These are phyloP conservation scores for Nesogale talazaci DNA, from an alignment of 2,113 vertebrate genomes.

Conservation along the genomic window DNA sequence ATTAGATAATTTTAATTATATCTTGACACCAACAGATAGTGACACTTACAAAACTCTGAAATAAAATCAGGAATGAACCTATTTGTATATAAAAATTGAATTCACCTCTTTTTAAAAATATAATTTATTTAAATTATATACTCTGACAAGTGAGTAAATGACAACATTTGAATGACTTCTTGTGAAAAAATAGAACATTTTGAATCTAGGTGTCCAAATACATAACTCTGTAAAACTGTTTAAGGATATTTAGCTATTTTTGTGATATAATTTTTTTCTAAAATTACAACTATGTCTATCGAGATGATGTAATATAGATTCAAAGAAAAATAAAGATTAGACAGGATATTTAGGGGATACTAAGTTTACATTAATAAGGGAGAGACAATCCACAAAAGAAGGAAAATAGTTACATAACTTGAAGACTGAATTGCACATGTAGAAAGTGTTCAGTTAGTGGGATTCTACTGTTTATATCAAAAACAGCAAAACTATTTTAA, in stretches of 20 bases:
- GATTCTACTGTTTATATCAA: not conserved
- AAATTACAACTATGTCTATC: not conserved
- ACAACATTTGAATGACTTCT: not conserved
- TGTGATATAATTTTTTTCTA: slow-evolving; percentile 28
- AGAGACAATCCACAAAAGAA: not conserved
- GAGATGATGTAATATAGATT: not conserved
- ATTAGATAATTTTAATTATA: not conserved
- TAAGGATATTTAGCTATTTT: not conserved
- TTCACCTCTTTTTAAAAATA: not conserved
- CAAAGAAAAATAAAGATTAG: not conserved
- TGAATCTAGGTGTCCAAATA: not conserved
- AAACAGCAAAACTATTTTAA: not conserved
- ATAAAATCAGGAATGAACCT: not conserved
- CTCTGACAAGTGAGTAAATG: not conserved
- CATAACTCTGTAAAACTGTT: not conserved
- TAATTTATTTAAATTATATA: not conserved
- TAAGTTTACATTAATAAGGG: not conserved
- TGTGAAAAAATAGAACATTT: not conserved
- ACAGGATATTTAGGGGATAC: not conserved
- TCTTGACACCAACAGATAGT: slow-evolving; percentile 14
- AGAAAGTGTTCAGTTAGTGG: not conserved
- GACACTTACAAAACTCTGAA: not conserved
- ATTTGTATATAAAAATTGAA: slow-evolving; percentile 3
- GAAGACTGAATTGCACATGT: not conserved
- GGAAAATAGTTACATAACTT: not conserved